Base-by-base conservation (phyloP, 2,888 invertebrate species). In the Camptogramma bilineatum region DNA sequence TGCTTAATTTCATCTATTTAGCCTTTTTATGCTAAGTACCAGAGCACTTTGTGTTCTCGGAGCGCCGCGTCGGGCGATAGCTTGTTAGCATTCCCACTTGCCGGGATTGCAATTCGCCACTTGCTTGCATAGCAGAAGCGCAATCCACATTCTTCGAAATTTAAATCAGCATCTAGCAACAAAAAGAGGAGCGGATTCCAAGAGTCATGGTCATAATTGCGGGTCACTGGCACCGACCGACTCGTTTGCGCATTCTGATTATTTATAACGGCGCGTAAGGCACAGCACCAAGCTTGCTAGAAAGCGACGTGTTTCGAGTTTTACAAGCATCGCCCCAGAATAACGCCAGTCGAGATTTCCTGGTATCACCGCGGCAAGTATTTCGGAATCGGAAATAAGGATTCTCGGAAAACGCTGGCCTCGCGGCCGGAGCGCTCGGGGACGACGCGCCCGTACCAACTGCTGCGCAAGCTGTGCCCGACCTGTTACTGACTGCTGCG, bases 381-480 rank as follows among this genome's bases (percentile, higher is more conserved):
- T 90, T 91, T 91, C 88, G 90, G 90, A 90, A 90, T 91, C 91
- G 91, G 91, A 91, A 90, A 91, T 87, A 87, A 86, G 84, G 86
- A 86, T 91, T 91, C 91, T 82, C 77, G 84, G 90, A 91, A 91
- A 85, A 79, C 73, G 82, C 81, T 88, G 88, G 88, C 90, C 88
- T 88, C 88, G 70, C 69, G 75, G 73, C 75, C 72, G 28, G 80
- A 71, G 75, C 24, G 46, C 56, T 50, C 51, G 31, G 76, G 73
- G 82, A 80, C 84, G 83, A 80, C 83, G 81, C 77, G 62, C 69
- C 70, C 67, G 70, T 55, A 58, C 57, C 17, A 17, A 44, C 44
- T 44, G 16, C 17, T 50, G 7, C 46, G 47, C 21, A 47, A 53
- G 21, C 58, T 66, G 60, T 60, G 62, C 13, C 46, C 10, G 54